Percentiles rank a stretch among this genome's conserved stretches.
phyloP scores from a whole-genome alignment of 2,888 invertebrate species.

The Parelbella ahira region DNA sequence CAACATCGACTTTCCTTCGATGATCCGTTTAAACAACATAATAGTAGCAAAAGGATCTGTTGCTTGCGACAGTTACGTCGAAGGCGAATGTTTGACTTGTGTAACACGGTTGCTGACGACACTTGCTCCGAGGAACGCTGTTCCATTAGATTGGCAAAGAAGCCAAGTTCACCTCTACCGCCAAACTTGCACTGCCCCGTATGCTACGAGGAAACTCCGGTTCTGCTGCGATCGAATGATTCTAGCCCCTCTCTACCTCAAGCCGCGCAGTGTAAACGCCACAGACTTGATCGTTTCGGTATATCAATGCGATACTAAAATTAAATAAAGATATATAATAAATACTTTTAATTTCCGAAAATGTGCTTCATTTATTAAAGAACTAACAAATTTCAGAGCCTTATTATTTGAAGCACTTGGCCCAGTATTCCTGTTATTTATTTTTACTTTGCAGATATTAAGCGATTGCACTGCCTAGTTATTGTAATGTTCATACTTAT shows the following conservation, averaged over 20 bases:
- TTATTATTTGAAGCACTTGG: too few relatives aligned
- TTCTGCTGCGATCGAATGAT: conserved; percentile 44
- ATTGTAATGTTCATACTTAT: too few relatives aligned
- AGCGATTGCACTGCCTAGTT: too few relatives aligned
- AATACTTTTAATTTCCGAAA: too few relatives aligned
- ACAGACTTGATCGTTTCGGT: too few relatives aligned
- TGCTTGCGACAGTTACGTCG: conserved; percentile 73
- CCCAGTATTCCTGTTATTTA: too few relatives aligned
- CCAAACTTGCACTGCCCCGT: conserved; percentile 46
- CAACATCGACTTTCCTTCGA: conserved; percentile 80
- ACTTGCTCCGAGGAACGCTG: conserved; percentile 65
- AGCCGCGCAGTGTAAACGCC: too few relatives aligned
- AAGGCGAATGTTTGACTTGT: conserved; percentile 70
- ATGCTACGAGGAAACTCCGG: conserved; percentile 32
- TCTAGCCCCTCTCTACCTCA: conserved; percentile 41
- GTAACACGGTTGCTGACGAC: conserved; percentile 56
- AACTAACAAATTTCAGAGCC: too few relatives aligned
- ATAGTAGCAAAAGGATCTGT: conserved; percentile 71
- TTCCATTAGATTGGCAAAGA: conserved; percentile 77
- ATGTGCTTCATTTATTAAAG: too few relatives aligned
- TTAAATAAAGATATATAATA: too few relatives aligned
- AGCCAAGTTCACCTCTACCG: conserved; percentile 68
- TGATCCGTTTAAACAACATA: conserved; percentile 81
- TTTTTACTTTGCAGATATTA: too few relatives aligned
- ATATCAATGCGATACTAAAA: too few relatives aligned